phyloP scores from a whole-genome alignment of 2,797 vertebrate genomes.

The Trematomus bernacchii region DNA sequence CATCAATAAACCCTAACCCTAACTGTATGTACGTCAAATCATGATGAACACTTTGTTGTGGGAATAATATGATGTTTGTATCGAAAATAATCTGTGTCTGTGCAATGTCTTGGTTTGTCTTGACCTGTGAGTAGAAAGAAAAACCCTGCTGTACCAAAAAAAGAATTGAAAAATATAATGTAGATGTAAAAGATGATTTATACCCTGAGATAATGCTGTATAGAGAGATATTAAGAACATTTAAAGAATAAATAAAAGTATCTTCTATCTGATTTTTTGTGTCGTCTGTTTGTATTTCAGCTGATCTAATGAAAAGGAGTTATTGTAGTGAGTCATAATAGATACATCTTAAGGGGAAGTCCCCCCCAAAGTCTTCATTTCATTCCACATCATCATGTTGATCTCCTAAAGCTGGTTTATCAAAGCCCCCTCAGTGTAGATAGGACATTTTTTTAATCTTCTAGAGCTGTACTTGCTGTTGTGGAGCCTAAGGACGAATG shows the following conservation, averaged over 20 bases:
- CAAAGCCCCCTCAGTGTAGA: slow-evolving; percentile 45
- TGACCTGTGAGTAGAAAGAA: slow-evolving; percentile 24
- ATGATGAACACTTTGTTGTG: slow-evolving; percentile 31
- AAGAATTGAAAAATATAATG: neutral
- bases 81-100: slow-evolving; percentile 27
- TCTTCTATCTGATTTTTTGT: slow-evolving; percentile 34
- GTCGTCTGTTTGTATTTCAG: slow-evolving; percentile 22
- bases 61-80: slow-evolving; percentile 39
- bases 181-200: slow-evolving; percentile 46
- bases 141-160: slow-evolving; percentile 33
- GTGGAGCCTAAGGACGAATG: slow-evolving; percentile 42
- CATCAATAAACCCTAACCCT: slow-evolving; percentile 28
- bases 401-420: slow-evolving; percentile 51
- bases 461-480: slow-evolving; percentile 40
- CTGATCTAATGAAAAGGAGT: neutral
- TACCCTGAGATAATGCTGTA: slow-evolving; percentile 45
- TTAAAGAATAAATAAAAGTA: slow-evolving; percentile 46
- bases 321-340: neutral
- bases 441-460: slow-evolving; percentile 45
- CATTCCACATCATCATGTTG: slow-evolving; percentile 41
- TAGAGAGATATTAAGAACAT: slow-evolving; percentile 7
- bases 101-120: slow-evolving; percentile 37
- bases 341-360: slow-evolving; percentile 15
- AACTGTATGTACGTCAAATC: neutral
- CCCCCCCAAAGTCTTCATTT: slow-evolving; percentile 36